Base-by-base conservation (phyloP, 2,797 vertebrate genomes). In the Oceanodroma leucorhoa region DNA sequence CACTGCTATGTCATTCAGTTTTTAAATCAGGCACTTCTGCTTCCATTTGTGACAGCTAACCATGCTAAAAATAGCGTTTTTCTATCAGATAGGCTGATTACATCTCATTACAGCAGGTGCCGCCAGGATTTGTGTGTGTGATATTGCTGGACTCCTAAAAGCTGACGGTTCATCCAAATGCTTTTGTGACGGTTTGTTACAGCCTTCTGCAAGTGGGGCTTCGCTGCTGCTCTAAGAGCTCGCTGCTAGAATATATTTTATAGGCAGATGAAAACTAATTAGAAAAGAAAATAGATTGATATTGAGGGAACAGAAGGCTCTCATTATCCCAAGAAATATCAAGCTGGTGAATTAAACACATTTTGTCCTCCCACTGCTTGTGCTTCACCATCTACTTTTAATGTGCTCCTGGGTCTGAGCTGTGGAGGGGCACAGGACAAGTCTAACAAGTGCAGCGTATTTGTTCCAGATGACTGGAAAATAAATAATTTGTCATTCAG, bases 381-480 rank as follows among this genome's bases (percentile, higher is more conserved):
- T 34, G 54, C 57, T 32, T 14, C 41, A n/a, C 40, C 36, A 36
- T 3, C 24, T 48, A 43, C 51, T 45, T 36, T 27, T 7, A 23
- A 27, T 1, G 30, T 11, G 67, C 38, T 53, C 55, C 54, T 5
- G 14, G 40, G 38, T 43, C 48, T 32, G n/a, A 46, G 83, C 38
- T 11, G 38, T 1, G 6, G 29, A 16, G 32, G 24, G 45, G 29
- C 78, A 14, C 30, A 1, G 67, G 26, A n/a, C 48, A 7, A 21
- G 61, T 32, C 50, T 38, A 19, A 6, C 8, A 3, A 9, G 45
- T 2, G 19, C 34, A 0, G n/a, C 2, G 3, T 6, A 17, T 4
- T 22, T 15, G 73, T 75, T 66, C 58, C 23, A 38, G 11, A 6
- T 7, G 41, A 12, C 48, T 38, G 50, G 3, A 26, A 54, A 27